phyloP scores from a whole-genome alignment of 2,888 invertebrate genomes.

The Megaustenia siamemsis region DNA sequence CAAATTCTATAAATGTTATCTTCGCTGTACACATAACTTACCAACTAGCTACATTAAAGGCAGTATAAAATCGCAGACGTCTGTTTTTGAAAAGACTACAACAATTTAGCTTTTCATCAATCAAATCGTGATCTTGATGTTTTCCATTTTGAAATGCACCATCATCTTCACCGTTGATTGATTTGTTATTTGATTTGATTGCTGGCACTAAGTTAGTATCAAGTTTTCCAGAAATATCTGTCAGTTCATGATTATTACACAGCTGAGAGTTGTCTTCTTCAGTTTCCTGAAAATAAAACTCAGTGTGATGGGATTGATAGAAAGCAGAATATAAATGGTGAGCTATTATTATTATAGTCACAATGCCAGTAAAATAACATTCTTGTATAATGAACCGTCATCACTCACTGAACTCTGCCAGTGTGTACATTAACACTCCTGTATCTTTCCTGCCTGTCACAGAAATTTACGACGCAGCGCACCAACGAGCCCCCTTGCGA shows the following conservation, averaged over 20 bases:
- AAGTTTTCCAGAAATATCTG: not conserved
- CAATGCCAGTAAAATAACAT: too few relatives aligned
- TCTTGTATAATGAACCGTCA: too few relatives aligned
- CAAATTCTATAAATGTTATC: too few relatives aligned
- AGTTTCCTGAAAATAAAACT: not conserved
- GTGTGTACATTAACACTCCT: too few relatives aligned
- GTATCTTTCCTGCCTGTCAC: too few relatives aligned
- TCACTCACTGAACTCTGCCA: too few relatives aligned
- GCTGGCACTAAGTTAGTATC: not conserved
- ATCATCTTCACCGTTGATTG: not conserved
- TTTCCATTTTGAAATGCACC: not conserved
- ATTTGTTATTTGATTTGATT: not conserved
- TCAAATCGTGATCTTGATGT: not conserved
- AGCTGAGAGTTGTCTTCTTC: not conserved
- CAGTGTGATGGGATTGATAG: too few relatives aligned
- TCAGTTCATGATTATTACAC: not conserved
- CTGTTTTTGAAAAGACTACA: slow-evolving; percentile 12
- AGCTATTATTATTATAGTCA: too few relatives aligned
- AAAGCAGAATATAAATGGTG: too few relatives aligned
- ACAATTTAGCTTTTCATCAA: not conserved
- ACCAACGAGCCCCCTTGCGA: too few relatives aligned
- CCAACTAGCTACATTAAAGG: slow-evolving; percentile 6
- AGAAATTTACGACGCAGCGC: too few relatives aligned
- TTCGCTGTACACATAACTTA: not conserved
- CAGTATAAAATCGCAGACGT: not conserved